Base-by-base conservation (phyloP, 1,140 invertebrate genomes). In the Apolygus lucorum region DNA sequence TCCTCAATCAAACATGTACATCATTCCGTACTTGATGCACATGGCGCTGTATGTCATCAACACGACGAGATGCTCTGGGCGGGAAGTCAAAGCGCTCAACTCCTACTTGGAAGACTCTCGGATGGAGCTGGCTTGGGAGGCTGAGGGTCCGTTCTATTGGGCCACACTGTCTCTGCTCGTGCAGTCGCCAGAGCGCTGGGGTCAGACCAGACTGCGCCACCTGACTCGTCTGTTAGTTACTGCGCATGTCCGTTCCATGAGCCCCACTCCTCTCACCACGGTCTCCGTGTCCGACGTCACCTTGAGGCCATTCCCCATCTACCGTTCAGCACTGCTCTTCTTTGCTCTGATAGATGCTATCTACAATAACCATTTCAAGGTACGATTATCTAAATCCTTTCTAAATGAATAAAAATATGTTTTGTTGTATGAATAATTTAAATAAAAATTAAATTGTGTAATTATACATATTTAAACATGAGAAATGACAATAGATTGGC, bases 1-100 rank as follows among this genome's bases (percentile, higher is more conserved):
- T 17, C 92, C 93, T 11, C 93, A 98, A 76, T 97, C 94, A 26
- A 99, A 99, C 81, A 91, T 98, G 88, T 93, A 98, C 79, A 87
- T 98, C 73, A 85, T 98, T 68, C 95, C 96, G 24, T 97, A 97
- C 78, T 82, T 98, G 28, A 85, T 95, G 68, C 95, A 98, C 77
- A 95, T 96, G 85, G 90, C 93, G 22, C 86, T 98, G 1, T 98
- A 98, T 79, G 91, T 97, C 62, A 89, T 96, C 69, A 96, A 94
- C 78, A 94, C 92, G 13, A 93, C 90, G 0, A 82, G 92, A 65
- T 88, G 88, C 68, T 85, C 86, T 17, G 79, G 82, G 2, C 81
- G 89, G 72, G 91, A 94, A 78, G 88, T 90, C 70, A 87, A 88
- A 76, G 85, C 85, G 69, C 77, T 93, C 22, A 79, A 82, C 1